Evolutionary conservation across 2,797 vertebrate species (phyloP).

Genomic region (Caiman crocodilus): DNA sequence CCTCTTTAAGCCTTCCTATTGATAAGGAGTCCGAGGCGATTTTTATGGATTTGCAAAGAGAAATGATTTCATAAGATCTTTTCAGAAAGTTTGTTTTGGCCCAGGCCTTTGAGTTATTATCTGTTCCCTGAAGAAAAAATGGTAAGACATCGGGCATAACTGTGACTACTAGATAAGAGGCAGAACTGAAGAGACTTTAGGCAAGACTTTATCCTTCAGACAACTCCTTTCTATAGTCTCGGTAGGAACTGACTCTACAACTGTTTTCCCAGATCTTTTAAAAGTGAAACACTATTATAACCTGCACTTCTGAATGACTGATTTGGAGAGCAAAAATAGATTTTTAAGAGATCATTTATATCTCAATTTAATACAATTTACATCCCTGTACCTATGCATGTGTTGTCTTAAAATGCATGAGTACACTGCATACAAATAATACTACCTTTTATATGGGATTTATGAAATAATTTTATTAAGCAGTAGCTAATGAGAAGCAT

Average conservation of each 20-base stretch:
- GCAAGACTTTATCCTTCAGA: conserved; percentile 1
- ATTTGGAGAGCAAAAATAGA: neutral
- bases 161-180: conserved; percentile 79
- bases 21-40: conserved; percentile 80
- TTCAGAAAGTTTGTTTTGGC: conserved; percentile 80
- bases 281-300: conserved; percentile 22
- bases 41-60: conserved; percentile 85
- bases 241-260: conserved; percentile 15
- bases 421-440: neutral
- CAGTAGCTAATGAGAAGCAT: neutral
- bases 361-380: conserved; percentile 9
- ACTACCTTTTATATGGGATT: neutral
- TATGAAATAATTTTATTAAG: conserved; percentile 2
- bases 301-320: neutral
- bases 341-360: neutral
- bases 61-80: conserved; percentile 84
- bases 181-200: conserved; percentile 33
- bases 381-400: neutral
- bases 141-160: conserved; percentile 85
- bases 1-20: conserved; percentile 83
- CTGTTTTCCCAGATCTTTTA: conserved; percentile 50
- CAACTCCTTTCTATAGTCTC: conserved; percentile 34
- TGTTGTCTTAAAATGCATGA: neutral
- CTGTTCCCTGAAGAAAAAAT: conserved; percentile 86
- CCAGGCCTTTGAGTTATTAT: conserved; percentile 77